These are phyloP conservation scores for Melipona beecheii DNA, from an alignment of 2,888 invertebrate genomes.

Conservation along the genomic window DNA sequence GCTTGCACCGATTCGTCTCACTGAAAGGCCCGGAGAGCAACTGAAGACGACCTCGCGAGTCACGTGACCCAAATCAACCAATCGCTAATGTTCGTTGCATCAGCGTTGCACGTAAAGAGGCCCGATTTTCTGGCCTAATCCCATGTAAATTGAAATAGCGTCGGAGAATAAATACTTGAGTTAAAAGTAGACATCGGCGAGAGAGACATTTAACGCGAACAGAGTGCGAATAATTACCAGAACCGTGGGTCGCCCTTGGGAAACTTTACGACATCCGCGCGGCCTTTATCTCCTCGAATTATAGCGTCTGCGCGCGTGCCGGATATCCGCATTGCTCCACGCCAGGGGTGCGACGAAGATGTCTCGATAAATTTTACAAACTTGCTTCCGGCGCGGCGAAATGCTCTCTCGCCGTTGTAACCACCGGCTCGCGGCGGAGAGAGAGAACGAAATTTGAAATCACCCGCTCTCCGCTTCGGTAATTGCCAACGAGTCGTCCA, in stretches of 20 bases:
- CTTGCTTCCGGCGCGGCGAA: constrained; percentile 9
- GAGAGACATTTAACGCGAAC: constrained; percentile 13
- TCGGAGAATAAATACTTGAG: too few relatives aligned
- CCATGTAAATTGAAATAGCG: too few relatives aligned
- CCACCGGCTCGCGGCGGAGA: too few relatives aligned
- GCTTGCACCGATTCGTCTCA: too few relatives aligned
- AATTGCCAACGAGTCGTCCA: background rate
- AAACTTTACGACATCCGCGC: constrained; percentile 26
- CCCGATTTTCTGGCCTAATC: too few relatives aligned
- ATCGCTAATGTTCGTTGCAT: too few relatives aligned
- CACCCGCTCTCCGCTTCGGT: background rate
- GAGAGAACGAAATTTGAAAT: background rate
- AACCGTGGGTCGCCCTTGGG: constrained; percentile 9
- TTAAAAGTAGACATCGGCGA: too few relatives aligned
- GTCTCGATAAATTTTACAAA: constrained; percentile 43
- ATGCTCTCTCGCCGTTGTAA: too few relatives aligned
- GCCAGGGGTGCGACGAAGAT: constrained; percentile 37
- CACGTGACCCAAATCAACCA: too few relatives aligned
- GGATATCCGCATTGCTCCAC: constrained; percentile 37
- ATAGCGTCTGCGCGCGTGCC: constrained; percentile 34
- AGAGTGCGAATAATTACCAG: constrained; percentile 23
- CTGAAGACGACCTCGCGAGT: too few relatives aligned
- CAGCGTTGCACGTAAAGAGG: too few relatives aligned
- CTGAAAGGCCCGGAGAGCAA: too few relatives aligned
- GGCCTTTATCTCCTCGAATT: constrained; percentile 39